Evolutionary conservation across 2,113 vertebrate species (phyloP).

Genomic region (Potamarius usumacintae): DNA sequence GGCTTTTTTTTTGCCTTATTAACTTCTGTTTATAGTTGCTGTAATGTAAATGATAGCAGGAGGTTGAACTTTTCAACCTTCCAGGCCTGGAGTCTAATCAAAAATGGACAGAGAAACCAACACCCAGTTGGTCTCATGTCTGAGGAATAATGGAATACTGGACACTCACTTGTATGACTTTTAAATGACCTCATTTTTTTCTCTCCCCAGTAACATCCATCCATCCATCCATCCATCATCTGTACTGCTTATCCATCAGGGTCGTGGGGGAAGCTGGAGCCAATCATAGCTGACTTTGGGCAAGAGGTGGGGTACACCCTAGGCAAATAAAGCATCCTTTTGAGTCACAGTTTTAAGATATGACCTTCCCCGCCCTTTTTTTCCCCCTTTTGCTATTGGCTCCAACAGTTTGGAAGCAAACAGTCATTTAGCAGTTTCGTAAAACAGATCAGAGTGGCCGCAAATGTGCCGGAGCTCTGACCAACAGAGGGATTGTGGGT

Average conservation of each 20-base stretch:
- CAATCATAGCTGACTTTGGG: no score
- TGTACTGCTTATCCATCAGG: no score
- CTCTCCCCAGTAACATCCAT: no score
- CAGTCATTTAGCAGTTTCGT: conserved; percentile 51
- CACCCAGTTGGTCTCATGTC: background rate
- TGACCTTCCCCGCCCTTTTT: conserved; percentile 25
- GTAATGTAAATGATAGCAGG: background rate
- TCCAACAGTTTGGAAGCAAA: conserved; percentile 42
- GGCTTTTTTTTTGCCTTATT: no score
- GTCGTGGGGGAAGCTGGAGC: no score
- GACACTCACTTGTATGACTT: background rate
- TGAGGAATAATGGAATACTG: background rate
- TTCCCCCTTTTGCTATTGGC: conserved; percentile 33
- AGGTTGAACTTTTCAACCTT: background rate
- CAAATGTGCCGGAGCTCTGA: conserved; percentile 56
- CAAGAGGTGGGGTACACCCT: no score
- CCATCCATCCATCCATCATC: no score
- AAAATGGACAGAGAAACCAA: background rate
- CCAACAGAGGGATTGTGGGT: conserved; percentile 61
- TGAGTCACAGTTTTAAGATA: background rate
- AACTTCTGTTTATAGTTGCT: background rate
- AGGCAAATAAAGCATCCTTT: no score
- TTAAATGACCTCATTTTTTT: background rate
- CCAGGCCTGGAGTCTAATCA: background rate
- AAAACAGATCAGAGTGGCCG: conserved; percentile 55